Conservation (phyloP, 2,113 vertebrate genomes). For the Melanerpes formicivorus region DNA sequence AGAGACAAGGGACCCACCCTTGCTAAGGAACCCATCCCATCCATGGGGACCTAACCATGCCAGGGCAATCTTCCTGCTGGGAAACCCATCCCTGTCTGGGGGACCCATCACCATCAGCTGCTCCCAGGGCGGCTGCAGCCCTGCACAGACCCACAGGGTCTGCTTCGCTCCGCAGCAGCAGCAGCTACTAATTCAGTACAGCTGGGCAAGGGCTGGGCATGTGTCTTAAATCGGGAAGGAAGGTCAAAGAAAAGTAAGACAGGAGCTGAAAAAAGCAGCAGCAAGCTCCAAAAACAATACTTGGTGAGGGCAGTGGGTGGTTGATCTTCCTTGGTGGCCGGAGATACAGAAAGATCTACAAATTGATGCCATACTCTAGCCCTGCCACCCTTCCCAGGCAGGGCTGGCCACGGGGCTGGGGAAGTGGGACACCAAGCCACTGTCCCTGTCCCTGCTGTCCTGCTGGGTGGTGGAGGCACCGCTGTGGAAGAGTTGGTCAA, state of each 20-base stretch:
- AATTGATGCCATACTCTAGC: slow-evolving; percentile 14
- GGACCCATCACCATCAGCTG: background rate
- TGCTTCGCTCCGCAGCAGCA: slow-evolving; percentile 28
- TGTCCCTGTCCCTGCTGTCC: background rate
- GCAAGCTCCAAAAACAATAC: slow-evolving; percentile 52
- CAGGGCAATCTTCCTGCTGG: too few species aligned
- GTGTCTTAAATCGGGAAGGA: slow-evolving; percentile 62
- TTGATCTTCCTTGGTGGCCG: slow-evolving; percentile 59
- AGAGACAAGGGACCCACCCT: background rate
- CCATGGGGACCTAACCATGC: background rate
- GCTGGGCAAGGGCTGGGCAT: slow-evolving; percentile 63
- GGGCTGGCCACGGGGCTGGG: background rate
- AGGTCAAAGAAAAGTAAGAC: slow-evolving; percentile 66
- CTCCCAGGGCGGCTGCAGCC: background rate
- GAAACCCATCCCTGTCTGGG: background rate
- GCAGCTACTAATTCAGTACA: slow-evolving; percentile 55
- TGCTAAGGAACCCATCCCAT: background rate
- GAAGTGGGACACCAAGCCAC: background rate
- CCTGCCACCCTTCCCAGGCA: background rate
- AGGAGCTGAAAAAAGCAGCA: slow-evolving; percentile 59
- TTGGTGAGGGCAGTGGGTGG: slow-evolving; percentile 51
- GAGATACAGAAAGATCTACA: slow-evolving; percentile 31
- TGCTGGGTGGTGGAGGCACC: accelerated
- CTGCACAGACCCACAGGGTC: background rate
- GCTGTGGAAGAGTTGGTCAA: accelerated